These are phyloP conservation scores for Merodon equestris DNA, from an alignment of 2,888 invertebrate genomes.

Conservation along the genomic window DNA sequence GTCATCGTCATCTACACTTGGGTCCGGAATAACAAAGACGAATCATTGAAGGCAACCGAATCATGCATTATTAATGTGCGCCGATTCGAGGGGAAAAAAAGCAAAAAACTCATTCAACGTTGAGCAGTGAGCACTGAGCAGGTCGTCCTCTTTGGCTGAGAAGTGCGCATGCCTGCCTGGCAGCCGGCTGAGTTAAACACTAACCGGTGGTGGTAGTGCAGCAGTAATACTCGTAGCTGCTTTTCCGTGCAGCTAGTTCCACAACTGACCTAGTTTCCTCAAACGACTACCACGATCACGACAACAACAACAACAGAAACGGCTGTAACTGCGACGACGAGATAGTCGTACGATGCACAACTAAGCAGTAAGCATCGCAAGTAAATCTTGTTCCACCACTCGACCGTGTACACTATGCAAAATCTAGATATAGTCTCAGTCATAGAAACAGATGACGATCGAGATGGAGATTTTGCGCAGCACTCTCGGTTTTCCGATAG, in stretches of 20 bases:
- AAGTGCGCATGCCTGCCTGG: conserved; percentile 47
- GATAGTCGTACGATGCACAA: conserved; percentile 71
- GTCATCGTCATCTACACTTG: conserved; percentile 31
- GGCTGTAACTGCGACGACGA: conserved; percentile 75
- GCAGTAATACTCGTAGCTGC: conserved; percentile 17
- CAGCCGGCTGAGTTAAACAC: conserved; percentile 15
- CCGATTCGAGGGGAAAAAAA: conserved; percentile 12
- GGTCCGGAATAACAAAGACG: conserved; percentile 31
- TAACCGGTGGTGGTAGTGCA: conserved; percentile 17
- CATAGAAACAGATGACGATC: no score
- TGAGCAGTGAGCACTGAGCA: conserved; percentile 27
- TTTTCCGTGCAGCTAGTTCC: conserved; percentile 68
- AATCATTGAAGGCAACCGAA: conserved; percentile 55
- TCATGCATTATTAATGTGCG: conserved; percentile 63
- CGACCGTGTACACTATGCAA: conserved; percentile 29
- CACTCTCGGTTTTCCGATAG: neutral
- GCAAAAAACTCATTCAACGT: conserved; percentile 16
- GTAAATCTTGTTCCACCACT: conserved; percentile 65
- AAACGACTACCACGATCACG: no score
- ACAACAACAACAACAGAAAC: conserved; percentile 72
- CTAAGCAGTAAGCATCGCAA: conserved; percentile 57
- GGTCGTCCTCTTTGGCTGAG: conserved; percentile 65
- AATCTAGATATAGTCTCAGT: no score
- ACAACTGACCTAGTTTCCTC: conserved; percentile 78
- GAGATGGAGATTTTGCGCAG: conserved; percentile 56